phyloP scores from a whole-genome alignment of 2,113 vertebrate genomes.

The Cranoglanis bouderius region DNA sequence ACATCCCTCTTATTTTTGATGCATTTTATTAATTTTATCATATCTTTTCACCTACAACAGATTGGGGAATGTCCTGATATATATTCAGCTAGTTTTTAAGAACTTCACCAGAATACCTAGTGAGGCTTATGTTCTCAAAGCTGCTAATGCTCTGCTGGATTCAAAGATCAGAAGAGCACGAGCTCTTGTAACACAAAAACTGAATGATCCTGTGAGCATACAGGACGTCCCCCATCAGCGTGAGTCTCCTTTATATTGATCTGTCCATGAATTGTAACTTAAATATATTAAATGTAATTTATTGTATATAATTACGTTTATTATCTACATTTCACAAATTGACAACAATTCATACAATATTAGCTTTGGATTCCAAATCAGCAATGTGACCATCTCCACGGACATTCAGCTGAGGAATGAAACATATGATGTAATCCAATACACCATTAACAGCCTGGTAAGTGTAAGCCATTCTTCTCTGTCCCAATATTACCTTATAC shows the following conservation, averaged over 20 bases:
- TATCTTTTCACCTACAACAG: not conserved
- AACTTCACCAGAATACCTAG: not conserved
- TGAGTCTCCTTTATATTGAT: slow-evolving; percentile 1
- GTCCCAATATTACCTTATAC: too few species aligned
- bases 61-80: slow-evolving; percentile 1
- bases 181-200: not conserved
- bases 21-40: not conserved
- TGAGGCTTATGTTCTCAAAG: not conserved
- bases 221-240: not conserved
- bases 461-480: too few species aligned
- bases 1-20: not conserved
- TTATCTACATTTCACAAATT: too few species aligned
- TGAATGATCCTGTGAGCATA: not conserved
- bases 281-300: too few species aligned
- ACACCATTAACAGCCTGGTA: too few species aligned
- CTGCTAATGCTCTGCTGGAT: slow-evolving; percentile 8
- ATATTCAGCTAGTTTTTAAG: slow-evolving; percentile 20
- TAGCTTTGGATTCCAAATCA: too few species aligned
- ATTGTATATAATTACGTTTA: too few species aligned
- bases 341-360: too few species aligned
- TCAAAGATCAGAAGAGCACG: not conserved
- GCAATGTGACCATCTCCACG: too few species aligned
- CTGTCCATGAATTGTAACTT: not conserved
- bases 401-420: too few species aligned
- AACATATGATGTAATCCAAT: too few species aligned